Evolutionary conservation across 1,140 invertebrate species (phyloP), one percentile per base, ranked within the genome.

Genomic region (Drosophila navojoa): DNA sequence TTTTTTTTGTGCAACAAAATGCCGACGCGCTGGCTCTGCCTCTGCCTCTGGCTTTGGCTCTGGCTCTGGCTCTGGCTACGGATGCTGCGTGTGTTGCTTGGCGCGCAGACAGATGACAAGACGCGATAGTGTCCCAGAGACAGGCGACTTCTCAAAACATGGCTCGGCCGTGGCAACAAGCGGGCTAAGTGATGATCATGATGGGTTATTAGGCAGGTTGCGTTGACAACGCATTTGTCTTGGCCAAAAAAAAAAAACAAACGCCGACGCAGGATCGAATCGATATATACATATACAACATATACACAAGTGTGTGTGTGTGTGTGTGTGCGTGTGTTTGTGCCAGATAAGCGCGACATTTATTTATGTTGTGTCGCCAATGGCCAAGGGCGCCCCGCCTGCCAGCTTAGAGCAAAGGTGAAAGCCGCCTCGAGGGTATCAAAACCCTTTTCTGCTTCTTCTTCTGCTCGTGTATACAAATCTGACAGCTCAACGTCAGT

Each of bases 191-290:
- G 84, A 89, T 89, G 84, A 89, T 89, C 84, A 89, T 89, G 84
- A 89, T 89, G 84, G 84, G 84, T 89, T 89, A 89, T 89, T 89
- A 89, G 84, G 84, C 85, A 84, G 84, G 84, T 87, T 89, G 85
- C 84, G 85, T 89, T 89, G 84, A 90, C 84, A 89, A 90, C 84
- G 84, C 84, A 89, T 89, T 89, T 89, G 84, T 89, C 82, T 90
- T 87, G 59, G 42, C 66, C 84, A 79, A 78, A 45, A 45, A 7
- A 15, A 11, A 45, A 16, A 15, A 44, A 44, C 49, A 53, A 42
- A 75, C 82, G 82, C 82, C 79, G 76, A 89, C 79, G 76, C 79
- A 87, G 82, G 82, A 89, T 89, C 73, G 19, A 50, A 16, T 9
- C 25, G 35, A 13, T 38, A 38, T 38, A 38, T 38, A 38, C 35